These are phyloP conservation scores for Grammomys surdaster DNA, from an alignment of 2,113 vertebrate genomes.

Conservation along the genomic window DNA sequence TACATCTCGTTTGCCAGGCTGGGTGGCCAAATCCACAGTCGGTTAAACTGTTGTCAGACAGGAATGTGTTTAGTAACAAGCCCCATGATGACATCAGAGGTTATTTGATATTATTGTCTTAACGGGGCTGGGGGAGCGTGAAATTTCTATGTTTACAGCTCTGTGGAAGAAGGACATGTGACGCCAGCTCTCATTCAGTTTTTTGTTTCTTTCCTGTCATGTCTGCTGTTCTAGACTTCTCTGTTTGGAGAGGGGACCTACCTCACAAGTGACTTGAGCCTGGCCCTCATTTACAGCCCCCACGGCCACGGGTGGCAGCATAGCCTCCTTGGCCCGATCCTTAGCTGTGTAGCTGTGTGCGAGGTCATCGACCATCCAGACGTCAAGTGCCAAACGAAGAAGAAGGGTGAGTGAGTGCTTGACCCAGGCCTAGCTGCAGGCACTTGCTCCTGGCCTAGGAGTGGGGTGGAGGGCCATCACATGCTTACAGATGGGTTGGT, in stretches of 20 bases:
- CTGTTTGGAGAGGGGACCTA: constrained; percentile 99
- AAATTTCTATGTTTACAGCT: constrained; percentile 3
- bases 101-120: constrained; percentile 8
- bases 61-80: constrained; percentile 22
- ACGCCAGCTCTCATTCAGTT: background rate
- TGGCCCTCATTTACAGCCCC: constrained; percentile 97
- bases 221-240: constrained; percentile 90
- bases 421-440: background rate
- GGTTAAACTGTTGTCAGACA: background rate
- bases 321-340: constrained; percentile 92
- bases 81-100: background rate
- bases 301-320: constrained; percentile 93
- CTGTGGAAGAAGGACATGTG: background rate
- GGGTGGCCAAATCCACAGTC: background rate
- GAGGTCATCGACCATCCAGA: constrained; percentile 99
- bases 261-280: constrained; percentile 98
- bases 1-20: background rate
- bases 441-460: background rate
- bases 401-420: constrained; percentile 90
- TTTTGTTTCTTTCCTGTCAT: constrained; percentile 34
- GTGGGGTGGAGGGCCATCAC: background rate
- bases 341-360: constrained; percentile 97
- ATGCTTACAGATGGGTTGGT: background rate
- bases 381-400: constrained; percentile 97
- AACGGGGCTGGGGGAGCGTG: background rate